phyloP scores from a whole-genome alignment of 1,140 invertebrate species.

The Dufourea novaeangliae region DNA sequence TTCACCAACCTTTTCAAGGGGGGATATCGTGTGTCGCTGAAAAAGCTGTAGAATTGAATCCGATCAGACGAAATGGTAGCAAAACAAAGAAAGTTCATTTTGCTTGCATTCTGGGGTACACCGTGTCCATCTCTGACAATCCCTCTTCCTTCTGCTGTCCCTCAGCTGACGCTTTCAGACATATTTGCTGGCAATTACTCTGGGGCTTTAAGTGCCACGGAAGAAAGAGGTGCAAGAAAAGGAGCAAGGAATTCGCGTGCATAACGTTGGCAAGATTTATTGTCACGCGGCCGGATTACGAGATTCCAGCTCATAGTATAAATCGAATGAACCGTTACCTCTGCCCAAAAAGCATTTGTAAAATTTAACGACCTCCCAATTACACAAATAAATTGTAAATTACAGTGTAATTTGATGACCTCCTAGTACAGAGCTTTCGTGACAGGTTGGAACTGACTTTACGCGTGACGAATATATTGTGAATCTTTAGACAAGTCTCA shows the following conservation, averaged over 20 bases:
- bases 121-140: conserved; percentile 26
- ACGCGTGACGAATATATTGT: too few relatives aligned
- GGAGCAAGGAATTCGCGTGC: conserved; percentile 50
- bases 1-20: neutral
- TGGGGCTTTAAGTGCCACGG: conserved; percentile 35
- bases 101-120: neutral
- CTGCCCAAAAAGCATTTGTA: neutral
- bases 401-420: neutral
- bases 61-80: neutral
- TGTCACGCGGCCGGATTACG: conserved; percentile 48
- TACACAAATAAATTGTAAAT: neutral
- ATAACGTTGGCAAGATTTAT: conserved; percentile 61
- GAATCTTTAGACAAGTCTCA: too few relatives aligned
- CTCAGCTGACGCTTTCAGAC: conserved; percentile 56
- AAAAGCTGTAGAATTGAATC: conserved; percentile 3
- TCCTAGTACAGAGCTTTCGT: too few relatives aligned
- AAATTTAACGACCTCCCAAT: neutral
- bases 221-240: conserved; percentile 55
- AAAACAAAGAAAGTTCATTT: conserved; percentile 14
- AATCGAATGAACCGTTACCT: conserved; percentile 33
- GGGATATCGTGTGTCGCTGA: neutral
- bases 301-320: conserved; percentile 47
- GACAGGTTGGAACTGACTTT: too few relatives aligned
- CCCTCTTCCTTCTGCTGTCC: conserved; percentile 39
- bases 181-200: conserved; percentile 59